Base-by-base conservation (phyloP, 1,140 invertebrate species). In the Trinorchestia longiramus region DNA sequence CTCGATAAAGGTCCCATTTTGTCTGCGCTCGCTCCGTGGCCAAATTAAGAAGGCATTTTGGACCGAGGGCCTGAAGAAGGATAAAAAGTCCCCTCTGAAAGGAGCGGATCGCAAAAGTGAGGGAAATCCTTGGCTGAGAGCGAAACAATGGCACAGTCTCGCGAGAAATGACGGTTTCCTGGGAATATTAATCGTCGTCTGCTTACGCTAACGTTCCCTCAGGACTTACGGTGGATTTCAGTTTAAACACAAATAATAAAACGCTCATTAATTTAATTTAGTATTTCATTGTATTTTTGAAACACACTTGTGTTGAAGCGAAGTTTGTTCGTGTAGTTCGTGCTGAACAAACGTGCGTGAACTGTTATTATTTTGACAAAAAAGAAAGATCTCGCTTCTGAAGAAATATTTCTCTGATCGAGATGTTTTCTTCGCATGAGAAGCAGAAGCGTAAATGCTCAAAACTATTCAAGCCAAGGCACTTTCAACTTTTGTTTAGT, bases 1-100 rank as follows among this genome's bases (percentile, higher is more conserved):
- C 43, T 91, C 88, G 88, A 91, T 91, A 44, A 45, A 44, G 88
- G 88, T 45, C 92, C 92, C 92, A 94, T 94, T 94, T 94, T 94
- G 92, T 94, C 92, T 94, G 43, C 92, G 40, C 92, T 94, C 92
- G 43, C 92, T 47, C 8, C 92, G 36, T 47, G 43, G 44, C 92
- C 92, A 94, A 94, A 94, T 94, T 94, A 94, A 94, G 92, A 94
- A 94, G 92, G 92, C 92, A 94, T 94, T 94, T 94, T 94, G 92
- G 92, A 94, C 92, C 36, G 43, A 94, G 92, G 44, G 92, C 43
- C 92, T 94, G 43, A 94, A 94, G 92, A 43, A 47, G 44, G 92
- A 47, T 47, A 94, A 94, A 94, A 94, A 94, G 28, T 90, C 43
- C 92, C 44, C 92, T 45, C 92, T 43, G 92, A 94, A 94, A 94